Evolutionary conservation across 2,797 vertebrate species (phyloP), one percentile per base, ranked within the genome.

Genomic region (Lates japonicus): DNA sequence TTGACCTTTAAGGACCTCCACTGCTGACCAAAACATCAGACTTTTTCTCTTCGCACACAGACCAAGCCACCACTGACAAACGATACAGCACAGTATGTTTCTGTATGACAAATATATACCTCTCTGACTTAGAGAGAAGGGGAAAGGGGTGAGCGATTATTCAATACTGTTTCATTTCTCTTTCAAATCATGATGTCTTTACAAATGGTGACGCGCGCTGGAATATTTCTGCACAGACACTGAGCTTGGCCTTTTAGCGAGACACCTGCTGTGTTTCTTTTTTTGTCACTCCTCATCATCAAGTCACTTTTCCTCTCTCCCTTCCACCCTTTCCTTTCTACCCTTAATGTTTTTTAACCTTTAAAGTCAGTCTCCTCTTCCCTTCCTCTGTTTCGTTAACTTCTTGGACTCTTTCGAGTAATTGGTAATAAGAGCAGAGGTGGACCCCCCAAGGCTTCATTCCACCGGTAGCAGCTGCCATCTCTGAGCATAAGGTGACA

Each of bases 401-500:
- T 44, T 62, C 58, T 33, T 51, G 41, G 41, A 42, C 41, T 42
- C 13, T 3, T 9, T 42, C 57, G 12, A 63, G 8, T 80, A 62
- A 74, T 62, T 62, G 37, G 70, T 66, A 33, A 42, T 16, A 16
- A 16, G 19, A 77, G 19, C n/a, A 44, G 33, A 58, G 42, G n/a
- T 46, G 52, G 60, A 52, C 41, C 60, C 51, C 69, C 44, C 7
- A 13, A 33, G 14, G 42, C 14, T 37, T 71, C 29, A n/a, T 17
- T 10, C 59, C 52, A 54, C 31, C 58, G 39, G 31, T 7, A 10
- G 12, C 39, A 2, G 51, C 41, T 76, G 1, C 12, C 44, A 19
- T 25, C 33, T 76, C 37, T 76, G 55, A 74, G 37, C 31, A 29
- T n/a, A 66, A 57, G 62, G 54, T 68, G 82, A 80, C 19, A 10